Evolutionary conservation across 2,888 invertebrate species (phyloP), one percentile per base, ranked within the genome.

Genomic region (Agrotis puta): DNA sequence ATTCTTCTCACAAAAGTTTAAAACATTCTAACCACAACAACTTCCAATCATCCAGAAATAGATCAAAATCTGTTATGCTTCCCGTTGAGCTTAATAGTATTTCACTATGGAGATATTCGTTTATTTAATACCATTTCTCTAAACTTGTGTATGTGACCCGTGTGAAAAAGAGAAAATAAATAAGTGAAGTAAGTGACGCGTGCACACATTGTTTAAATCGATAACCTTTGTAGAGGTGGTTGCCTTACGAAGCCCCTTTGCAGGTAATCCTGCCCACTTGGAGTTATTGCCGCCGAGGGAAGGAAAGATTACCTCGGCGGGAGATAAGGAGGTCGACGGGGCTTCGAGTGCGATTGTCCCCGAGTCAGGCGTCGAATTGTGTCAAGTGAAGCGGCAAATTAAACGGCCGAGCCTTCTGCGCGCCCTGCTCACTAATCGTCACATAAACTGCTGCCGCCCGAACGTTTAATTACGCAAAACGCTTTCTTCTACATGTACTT

Each of bases 361-460:
- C 94, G 95, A 95, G 95, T 95, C 95, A 95, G 95, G 95, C 95
- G 94, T 96, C 95, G 95, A 95, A 95, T 96, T 96, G 95, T 96
- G 95, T 96, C 95, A 96, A 96, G 95, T 95, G 95, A 96, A 96
- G 92, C 95, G 95, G 95, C 93, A 96, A 96, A 96, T 96, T 96
- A 95, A 96, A 96, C 95, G 95, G 95, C 93, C 95, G 94, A 94
- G 93, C 94, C 93, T 94, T 94, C 93, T 94, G 94, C 92, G 92
- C 93, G 92, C 92, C 91, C 88, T 87, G 93, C 92, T 92, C 95
- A 93, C 94, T 95, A 96, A 95, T 95, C 95, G 95, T 91, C 94
- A 92, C 95, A 94, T 95, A 95, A 95, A 96, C 95, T 95, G 93
- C 91, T 90, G 87, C 90, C 87, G 88, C 92, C 92, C 91, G 91